Percentiles rank a stretch among this genome's conserved stretches.
These are phyloP conservation scores for Pheosia tremula DNA, from an alignment of 2,888 invertebrate species.

Conservation along the genomic window DNA sequence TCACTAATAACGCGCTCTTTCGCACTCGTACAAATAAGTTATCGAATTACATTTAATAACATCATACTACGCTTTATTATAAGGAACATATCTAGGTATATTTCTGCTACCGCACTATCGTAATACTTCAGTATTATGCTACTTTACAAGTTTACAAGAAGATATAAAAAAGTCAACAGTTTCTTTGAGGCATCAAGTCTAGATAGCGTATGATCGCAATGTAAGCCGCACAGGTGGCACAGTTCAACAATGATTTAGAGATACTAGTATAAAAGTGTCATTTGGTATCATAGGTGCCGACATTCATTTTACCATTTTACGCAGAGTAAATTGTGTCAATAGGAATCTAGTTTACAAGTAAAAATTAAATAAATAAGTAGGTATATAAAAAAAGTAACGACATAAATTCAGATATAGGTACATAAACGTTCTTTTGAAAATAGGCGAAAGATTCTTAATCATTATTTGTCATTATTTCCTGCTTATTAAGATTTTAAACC, in stretches of 20 bases:
- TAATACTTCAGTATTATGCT: slow-evolving; percentile 60
- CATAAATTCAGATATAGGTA: slow-evolving; percentile 34
- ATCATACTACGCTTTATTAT: slow-evolving; percentile 62
- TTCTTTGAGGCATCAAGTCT: slow-evolving; percentile 40
- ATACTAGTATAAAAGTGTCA: no score
- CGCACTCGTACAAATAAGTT: slow-evolving; percentile 57
- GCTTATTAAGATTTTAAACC: slow-evolving; percentile 55
- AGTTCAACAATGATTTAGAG: no score
- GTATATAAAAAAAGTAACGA: slow-evolving; percentile 30
- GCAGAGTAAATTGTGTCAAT: slow-evolving; percentile 34
- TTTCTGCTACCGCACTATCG: slow-evolving; percentile 68
- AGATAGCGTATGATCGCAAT: slow-evolving; percentile 37
- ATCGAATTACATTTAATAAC: slow-evolving; percentile 63
- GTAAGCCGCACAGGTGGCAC: slow-evolving; percentile 8
- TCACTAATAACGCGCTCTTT: slow-evolving; percentile 28
- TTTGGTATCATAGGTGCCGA: neutral
- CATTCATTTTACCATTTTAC: slow-evolving; percentile 14
- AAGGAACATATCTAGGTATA: slow-evolving; percentile 77
- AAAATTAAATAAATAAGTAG: slow-evolving; percentile 24
- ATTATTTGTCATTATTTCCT: slow-evolving; percentile 74
- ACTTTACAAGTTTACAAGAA: slow-evolving; percentile 76
- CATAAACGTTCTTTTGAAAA: slow-evolving; percentile 58
- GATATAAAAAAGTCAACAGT: slow-evolving; percentile 62
- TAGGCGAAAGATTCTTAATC: slow-evolving; percentile 72
- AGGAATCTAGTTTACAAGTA: slow-evolving; percentile 32